phyloP scores from a whole-genome alignment of 2,888 invertebrate genomes.

The Andrena bicolor region DNA sequence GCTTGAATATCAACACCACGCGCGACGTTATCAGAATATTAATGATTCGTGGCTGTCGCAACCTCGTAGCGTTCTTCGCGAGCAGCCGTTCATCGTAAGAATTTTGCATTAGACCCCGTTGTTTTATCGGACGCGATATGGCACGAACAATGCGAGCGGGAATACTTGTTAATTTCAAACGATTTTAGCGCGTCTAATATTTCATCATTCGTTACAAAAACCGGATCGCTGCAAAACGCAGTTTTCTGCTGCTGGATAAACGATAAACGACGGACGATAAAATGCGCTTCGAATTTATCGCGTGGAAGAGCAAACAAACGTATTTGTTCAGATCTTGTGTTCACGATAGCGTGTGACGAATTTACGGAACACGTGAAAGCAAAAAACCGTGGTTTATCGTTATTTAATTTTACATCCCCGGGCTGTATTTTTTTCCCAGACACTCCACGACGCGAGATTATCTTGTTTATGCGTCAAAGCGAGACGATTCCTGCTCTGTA shows the following conservation, averaged over 20 bases:
- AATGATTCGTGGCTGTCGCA: background rate
- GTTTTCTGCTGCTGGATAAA: constrained; percentile 34
- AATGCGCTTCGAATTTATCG: constrained; percentile 38
- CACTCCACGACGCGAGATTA: background rate
- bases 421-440: background rate
- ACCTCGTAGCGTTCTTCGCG: constrained; percentile 17
- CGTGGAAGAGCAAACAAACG: constrained; percentile 25
- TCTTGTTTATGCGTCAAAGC: background rate
- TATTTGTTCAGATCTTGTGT: constrained; percentile 40
- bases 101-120: constrained; percentile 13
- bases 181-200: constrained; percentile 20
- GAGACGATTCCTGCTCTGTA: background rate
- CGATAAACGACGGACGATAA: constrained; percentile 49
- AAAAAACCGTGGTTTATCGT: constrained; percentile 23
- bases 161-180: constrained; percentile 14
- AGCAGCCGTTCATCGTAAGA: constrained; percentile 1
- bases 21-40: background rate
- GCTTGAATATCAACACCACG: background rate
- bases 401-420: constrained; percentile 44
- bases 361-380: background rate
- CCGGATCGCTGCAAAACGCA: background rate
- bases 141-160: background rate
- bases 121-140: background rate
- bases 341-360: constrained; percentile 38
- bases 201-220: constrained; percentile 23